Conservation (phyloP, 1,140 invertebrate species). For the Lasioglossum albipes region DNA sequence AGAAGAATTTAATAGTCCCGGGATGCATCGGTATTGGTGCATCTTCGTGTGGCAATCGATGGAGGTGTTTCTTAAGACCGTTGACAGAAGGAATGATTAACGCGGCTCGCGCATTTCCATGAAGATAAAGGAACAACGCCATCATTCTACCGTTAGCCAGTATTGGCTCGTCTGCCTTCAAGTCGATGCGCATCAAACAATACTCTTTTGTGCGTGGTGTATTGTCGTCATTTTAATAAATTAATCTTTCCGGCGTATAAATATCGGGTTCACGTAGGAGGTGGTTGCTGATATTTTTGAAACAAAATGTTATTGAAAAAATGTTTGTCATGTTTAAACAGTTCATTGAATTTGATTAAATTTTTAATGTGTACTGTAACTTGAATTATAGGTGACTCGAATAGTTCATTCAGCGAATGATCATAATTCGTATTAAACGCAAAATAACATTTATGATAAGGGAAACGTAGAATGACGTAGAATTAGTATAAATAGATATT, state of each 20-base stretch:
- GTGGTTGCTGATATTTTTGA: too few relatives aligned
- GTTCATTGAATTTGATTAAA: too few relatives aligned
- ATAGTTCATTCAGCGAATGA: too few relatives aligned
- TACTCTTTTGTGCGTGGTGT: neutral
- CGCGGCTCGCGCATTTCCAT: conserved; percentile 9
- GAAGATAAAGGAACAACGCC: neutral
- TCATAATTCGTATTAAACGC: too few relatives aligned
- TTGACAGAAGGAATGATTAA: conserved; percentile 19
- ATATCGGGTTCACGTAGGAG: too few relatives aligned
- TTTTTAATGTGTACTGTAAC: too few relatives aligned
- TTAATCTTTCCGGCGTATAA: neutral
- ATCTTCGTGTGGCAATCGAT: conserved; percentile 33
- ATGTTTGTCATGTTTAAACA: too few relatives aligned
- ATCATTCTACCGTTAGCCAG: neutral
- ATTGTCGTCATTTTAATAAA: neutral
- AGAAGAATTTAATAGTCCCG: conserved; percentile 9
- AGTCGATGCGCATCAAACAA: neutral
- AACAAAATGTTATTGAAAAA: too few relatives aligned
- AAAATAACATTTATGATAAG: too few relatives aligned
- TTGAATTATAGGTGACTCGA: too few relatives aligned
- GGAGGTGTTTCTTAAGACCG: conserved; percentile 17
- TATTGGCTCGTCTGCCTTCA: neutral
- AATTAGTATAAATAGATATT: too few relatives aligned
- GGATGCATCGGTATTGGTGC: neutral
- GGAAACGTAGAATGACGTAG: too few relatives aligned